A percentile compares a stretch with the other conserved stretches of the same genome.
Evolutionary conservation across 2,888 invertebrate genomes (phyloP).

Genomic region (Busseola fusca): DNA sequence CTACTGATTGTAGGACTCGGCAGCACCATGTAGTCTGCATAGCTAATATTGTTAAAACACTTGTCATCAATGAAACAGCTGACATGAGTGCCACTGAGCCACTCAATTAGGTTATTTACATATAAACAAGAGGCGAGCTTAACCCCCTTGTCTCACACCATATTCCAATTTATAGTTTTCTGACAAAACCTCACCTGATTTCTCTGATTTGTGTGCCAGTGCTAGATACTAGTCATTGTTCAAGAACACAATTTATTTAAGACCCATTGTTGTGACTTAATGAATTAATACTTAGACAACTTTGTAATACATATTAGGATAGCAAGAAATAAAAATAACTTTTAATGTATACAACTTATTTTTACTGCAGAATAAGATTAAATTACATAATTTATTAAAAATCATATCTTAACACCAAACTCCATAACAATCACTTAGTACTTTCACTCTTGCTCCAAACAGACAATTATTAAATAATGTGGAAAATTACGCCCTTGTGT

Average conservation of each 20-base stretch:
- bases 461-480: slow-evolving; percentile 47
- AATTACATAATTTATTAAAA: slow-evolving; percentile 74
- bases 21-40: too few relatives aligned
- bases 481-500: slow-evolving; percentile 92
- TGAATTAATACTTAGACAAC: background rate
- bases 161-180: too few relatives aligned
- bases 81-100: too few relatives aligned
- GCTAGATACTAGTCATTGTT: background rate
- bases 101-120: too few relatives aligned
- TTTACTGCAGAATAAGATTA: slow-evolving; percentile 76
- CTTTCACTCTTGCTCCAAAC: slow-evolving; percentile 67
- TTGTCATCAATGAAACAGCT: too few relatives aligned
- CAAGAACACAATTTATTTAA: background rate
- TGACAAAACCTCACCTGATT: too few relatives aligned
- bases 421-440: slow-evolving; percentile 61
- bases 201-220: too few relatives aligned
- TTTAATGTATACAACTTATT: slow-evolving; percentile 64
- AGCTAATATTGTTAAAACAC: too few relatives aligned
- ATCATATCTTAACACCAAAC: slow-evolving; percentile 66
- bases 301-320: slow-evolving; percentile 12
- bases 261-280: background rate
- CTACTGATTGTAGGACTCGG: too few relatives aligned
- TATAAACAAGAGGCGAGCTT: too few relatives aligned
- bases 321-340: slow-evolving; percentile 48
- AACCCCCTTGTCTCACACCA: too few relatives aligned